These are phyloP conservation scores for Chelmon rostratus DNA, from an alignment of 2,797 vertebrate species.

Conservation along the genomic window DNA sequence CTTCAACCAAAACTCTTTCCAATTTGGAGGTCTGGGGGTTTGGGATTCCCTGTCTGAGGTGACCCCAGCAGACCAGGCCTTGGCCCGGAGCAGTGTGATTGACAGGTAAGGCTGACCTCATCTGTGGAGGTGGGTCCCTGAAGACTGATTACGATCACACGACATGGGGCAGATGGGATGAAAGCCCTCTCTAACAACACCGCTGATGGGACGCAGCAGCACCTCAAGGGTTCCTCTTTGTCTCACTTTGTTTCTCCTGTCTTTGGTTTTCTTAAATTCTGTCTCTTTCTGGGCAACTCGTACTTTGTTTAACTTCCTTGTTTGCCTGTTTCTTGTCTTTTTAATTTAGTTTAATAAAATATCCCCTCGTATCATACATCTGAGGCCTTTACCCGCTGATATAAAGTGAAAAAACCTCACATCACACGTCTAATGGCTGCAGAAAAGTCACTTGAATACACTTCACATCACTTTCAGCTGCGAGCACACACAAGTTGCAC, in stretches of 20 bases:
- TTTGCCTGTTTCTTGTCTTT: neutral
- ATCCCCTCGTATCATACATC: constrained; percentile 2
- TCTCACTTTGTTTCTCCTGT: constrained; percentile 17
- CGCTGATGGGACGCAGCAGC: constrained; percentile 53
- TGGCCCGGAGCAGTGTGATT: constrained; percentile 69
- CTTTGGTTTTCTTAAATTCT: neutral
- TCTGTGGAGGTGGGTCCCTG: constrained; percentile 75
- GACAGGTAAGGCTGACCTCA: constrained; percentile 81
- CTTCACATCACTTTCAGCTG: constrained; percentile 32
- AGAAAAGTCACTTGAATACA: constrained; percentile 26
- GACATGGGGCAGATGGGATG: constrained; percentile 74
- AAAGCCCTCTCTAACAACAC: constrained; percentile 68
- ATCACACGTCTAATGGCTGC: constrained; percentile 13
- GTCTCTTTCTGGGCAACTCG: neutral
- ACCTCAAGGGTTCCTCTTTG: constrained; percentile 47
- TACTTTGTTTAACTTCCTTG: constrained; percentile 3
- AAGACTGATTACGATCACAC: constrained; percentile 82
- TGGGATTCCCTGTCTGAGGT: constrained; percentile 68
- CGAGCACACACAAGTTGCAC: constrained; percentile 51
- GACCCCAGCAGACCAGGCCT: constrained; percentile 66
- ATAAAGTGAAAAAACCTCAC: constrained; percentile 17
- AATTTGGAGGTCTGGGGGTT: constrained; percentile 61
- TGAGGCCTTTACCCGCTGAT: neutral
- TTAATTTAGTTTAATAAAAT: neutral
- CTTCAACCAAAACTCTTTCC: constrained; percentile 44